Evolutionary conservation across 1,140 invertebrate species (phyloP), one percentile per base, ranked within the genome.

Genomic region (Diprion similis): DNA sequence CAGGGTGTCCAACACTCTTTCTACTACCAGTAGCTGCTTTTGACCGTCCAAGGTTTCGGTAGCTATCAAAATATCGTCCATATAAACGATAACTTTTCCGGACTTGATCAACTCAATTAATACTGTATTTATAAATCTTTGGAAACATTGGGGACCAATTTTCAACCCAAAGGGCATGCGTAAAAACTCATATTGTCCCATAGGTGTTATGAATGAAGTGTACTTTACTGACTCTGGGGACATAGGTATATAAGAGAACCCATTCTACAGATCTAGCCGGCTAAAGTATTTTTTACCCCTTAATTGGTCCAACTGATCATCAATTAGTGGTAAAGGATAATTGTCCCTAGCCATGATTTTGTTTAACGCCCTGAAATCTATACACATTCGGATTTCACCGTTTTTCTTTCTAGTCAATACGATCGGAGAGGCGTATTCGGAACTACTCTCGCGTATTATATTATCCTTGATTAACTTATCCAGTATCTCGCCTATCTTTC

Each of bases 271-370:
- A 68, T 73, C 72, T 19, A 73, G 72, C 45, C 51, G 13, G 17
- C 65, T 68, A 51, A 73, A 73, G 37, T 51, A 73, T 15, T 51
- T 19, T 59, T 73, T 73, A 66, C 48, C 48, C 48, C 48, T 8
- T 51, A 51, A 51, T 51, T 51, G 48, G 15, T 51, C 48, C 48
- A 51, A 51, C 48, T 51, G 48, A 51, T 51, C 48, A 15, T 51
- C 48, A 15, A 90, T 89, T 1, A 84, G 70, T 0, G 89, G 90
- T 4, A 92, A 72, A 0, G 89, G 90, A 74, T 83, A 91, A 15
- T 79, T 71, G 72, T 90, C 88, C 37, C 78, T 78, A 2, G 81
- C 76, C 0, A 87, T 90, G 11, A 87, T 78, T 1, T 71, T 66
- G 78, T 91, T 92, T 1, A 91, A 72, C 24, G 76, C 70, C 8